Evolutionary conservation across 2,113 vertebrate species (phyloP).

Genomic region (Crocuta crocuta): DNA sequence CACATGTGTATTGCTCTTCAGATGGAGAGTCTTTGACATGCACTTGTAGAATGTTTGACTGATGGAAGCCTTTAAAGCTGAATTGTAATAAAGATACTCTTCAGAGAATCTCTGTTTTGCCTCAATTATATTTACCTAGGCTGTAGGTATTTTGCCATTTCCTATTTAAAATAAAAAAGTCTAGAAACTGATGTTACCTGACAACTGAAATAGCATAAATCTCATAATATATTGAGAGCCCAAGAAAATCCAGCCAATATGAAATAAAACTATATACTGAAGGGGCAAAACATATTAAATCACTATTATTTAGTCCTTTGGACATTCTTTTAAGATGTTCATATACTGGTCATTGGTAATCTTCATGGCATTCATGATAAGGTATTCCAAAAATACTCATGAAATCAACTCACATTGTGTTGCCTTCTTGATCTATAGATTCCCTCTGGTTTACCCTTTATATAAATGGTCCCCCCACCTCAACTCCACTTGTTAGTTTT

Average conservation of each 20-base stretch:
- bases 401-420: neutral
- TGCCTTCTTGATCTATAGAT: neutral
- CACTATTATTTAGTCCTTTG: neutral
- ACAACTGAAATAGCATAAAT: slow-evolving; percentile 33
- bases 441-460: neutral
- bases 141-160: neutral
- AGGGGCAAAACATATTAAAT: neutral
- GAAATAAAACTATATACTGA: neutral
- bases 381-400: neutral
- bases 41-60: neutral
- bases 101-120: neutral
- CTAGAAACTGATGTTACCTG: neutral
- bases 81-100: neutral
- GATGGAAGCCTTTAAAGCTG: neutral
- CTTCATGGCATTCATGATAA: neutral
- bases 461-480: neutral
- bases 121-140: neutral
- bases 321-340: neutral
- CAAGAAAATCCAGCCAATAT: neutral
- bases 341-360: neutral
- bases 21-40: neutral
- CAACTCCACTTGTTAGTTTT: neutral
- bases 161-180: slow-evolving; percentile 2
- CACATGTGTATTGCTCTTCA: neutral
- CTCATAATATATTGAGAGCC: neutral